Evolutionary conservation across 2,797 vertebrate species (phyloP).

Genomic region (Crax fasciolata): DNA sequence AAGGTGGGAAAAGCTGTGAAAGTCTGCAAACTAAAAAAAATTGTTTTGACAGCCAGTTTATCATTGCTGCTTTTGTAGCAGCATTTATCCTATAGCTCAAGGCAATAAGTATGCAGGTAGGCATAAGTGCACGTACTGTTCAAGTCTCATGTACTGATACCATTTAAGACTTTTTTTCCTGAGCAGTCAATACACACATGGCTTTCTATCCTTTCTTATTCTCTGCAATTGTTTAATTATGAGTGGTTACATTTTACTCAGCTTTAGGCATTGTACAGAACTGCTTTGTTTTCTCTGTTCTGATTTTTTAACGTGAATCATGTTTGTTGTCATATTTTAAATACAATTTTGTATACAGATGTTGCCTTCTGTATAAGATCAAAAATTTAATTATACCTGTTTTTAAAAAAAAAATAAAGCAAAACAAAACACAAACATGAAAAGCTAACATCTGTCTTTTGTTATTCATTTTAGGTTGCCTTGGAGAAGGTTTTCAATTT

Average conservation of each 20-base stretch:
- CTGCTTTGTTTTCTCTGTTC: background rate
- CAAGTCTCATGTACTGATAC: background rate
- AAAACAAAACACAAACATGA: background rate
- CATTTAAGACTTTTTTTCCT: background rate
- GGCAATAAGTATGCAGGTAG: background rate
- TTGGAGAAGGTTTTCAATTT: conserved; percentile 97
- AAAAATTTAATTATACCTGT: background rate
- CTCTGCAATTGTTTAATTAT: too few relatives aligned
- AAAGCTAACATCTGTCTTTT: background rate
- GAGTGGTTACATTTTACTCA: background rate
- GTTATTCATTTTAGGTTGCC: conserved; percentile 86
- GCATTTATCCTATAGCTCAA: background rate
- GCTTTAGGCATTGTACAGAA: background rate
- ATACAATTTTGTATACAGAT: background rate
- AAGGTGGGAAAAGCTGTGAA: background rate
- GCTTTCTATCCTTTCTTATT: background rate
- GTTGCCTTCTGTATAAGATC: background rate
- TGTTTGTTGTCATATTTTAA: background rate
- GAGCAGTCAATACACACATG: background rate
- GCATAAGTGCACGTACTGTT: background rate
- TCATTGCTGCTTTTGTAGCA: background rate
- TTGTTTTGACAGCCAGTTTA: background rate
- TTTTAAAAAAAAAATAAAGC: background rate
- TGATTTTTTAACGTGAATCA: background rate
- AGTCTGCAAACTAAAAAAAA: background rate